Percentiles rank a stretch among this genome's conserved stretches.
Conservation (phyloP, 2,888 invertebrate species). For the Artemia sinica region DNA sequence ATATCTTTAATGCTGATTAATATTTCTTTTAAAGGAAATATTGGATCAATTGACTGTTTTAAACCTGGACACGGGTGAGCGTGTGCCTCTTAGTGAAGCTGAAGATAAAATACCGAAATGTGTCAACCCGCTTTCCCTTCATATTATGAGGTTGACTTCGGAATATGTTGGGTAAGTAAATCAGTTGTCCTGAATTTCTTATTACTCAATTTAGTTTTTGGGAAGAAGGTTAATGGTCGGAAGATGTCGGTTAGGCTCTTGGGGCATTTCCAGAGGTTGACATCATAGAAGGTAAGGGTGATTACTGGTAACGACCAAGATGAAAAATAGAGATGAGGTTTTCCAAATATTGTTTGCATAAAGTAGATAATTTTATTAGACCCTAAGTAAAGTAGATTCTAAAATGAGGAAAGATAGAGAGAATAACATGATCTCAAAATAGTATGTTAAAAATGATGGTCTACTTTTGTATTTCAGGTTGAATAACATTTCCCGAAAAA, state of each 20-base stretch:
- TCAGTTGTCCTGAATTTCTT: not conserved
- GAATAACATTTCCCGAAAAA: too few species aligned
- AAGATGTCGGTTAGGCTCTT: not conserved
- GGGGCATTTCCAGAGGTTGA: not conserved
- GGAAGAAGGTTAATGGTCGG: not conserved
- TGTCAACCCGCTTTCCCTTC: conserved; percentile 80
- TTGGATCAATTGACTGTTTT: conserved; percentile 58
- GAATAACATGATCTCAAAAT: too few species aligned
- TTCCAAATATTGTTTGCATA: too few species aligned
- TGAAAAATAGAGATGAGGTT: too few species aligned
- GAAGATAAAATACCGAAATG: conserved; percentile 81
- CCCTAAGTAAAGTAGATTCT: too few species aligned
- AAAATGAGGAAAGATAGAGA: too few species aligned
- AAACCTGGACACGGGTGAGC: conserved; percentile 54
- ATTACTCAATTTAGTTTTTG: conserved; percentile 2
- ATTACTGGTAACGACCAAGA: too few species aligned
- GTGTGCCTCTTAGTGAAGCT: conserved; percentile 80
- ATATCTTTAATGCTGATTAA: too few species aligned
- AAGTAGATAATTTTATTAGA: too few species aligned
- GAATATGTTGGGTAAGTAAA: conserved; percentile 49
- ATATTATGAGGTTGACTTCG: conserved; percentile 80
- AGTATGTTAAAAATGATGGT: too few species aligned
- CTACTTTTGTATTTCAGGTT: too few species aligned
- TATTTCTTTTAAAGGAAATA: conserved; percentile 50
- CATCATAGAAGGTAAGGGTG: too few species aligned